Percentiles rank a stretch among this genome's conserved stretches.
These are phyloP conservation scores for Drosophila multiciliata DNA, from an alignment of 2,888 invertebrate genomes.

Conservation along the genomic window DNA sequence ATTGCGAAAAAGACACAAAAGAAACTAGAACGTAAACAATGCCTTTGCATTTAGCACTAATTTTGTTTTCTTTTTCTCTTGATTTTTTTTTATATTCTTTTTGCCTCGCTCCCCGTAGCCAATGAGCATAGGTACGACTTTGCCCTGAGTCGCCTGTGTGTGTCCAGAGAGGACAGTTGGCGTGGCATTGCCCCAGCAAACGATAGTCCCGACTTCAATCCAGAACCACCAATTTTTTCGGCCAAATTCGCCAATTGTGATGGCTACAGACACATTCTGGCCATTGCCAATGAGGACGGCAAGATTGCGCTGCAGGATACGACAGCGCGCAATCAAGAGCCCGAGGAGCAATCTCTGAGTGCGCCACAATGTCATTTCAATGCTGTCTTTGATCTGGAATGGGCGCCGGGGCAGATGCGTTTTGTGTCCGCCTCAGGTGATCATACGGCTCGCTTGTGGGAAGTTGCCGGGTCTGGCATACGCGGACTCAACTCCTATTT, in stretches of 20 bases:
- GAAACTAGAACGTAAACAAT: conserved; percentile 53
- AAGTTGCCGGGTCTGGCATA: conserved; percentile 87
- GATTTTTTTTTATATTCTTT: conserved; percentile 45
- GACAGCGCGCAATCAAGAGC: conserved; percentile 80
- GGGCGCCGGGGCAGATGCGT: conserved; percentile 91
- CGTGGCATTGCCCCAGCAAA: conserved; percentile 87
- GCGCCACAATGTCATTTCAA: conserved; percentile 90
- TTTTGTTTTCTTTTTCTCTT: conserved; percentile 12
- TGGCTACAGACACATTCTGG: conserved; percentile 90
- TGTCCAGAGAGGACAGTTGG: conserved; percentile 88
- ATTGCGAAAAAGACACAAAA: conserved; percentile 40
- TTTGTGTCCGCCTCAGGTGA: conserved; percentile 95
- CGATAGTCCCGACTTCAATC: conserved; percentile 86
- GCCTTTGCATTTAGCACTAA: conserved; percentile 28
- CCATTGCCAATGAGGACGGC: conserved; percentile 95
- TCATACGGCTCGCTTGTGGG: conserved; percentile 93
- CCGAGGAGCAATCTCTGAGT: conserved; percentile 85
- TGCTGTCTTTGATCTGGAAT: conserved; percentile 95
- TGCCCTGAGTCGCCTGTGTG: conserved; percentile 88
- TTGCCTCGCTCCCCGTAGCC: conserved; percentile 84
- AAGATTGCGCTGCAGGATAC: conserved; percentile 87
- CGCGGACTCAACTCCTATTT: conserved; percentile 87
- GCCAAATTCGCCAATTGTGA: conserved; percentile 90
- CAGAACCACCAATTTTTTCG: conserved; percentile 91
- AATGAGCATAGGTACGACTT: conserved; percentile 88